Evolutionary conservation across 2,113 vertebrate genomes (phyloP).

Genomic region (Boleophthalmus pectinirostris): DNA sequence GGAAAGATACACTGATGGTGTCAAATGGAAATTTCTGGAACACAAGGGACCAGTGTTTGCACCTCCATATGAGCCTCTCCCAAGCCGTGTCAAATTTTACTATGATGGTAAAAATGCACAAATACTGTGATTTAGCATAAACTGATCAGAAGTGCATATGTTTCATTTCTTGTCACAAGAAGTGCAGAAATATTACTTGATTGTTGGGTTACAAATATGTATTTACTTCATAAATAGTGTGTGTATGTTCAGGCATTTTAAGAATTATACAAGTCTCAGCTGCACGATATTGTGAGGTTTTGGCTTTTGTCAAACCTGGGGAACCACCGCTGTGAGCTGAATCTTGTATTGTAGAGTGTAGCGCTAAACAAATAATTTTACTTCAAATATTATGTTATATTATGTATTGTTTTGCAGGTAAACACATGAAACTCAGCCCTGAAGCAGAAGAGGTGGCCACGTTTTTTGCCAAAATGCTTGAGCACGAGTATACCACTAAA

Average conservation of each 20-base stretch:
- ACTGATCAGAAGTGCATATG: not conserved
- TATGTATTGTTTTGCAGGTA: conserved; percentile 77
- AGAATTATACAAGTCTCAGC: no score
- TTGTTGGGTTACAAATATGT: no score
- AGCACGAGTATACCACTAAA: conserved; percentile 98
- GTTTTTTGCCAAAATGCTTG: conserved; percentile 98
- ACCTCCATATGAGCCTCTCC: conserved; percentile 92
- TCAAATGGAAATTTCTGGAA: conserved; percentile 97
- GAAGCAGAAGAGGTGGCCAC: conserved; percentile 96
- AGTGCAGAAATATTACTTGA: no score
- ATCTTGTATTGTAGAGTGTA: no score
- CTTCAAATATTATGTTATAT: no score
- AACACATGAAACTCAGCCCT: conserved; percentile 90
- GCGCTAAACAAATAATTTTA: no score
- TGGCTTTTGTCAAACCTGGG: no score
- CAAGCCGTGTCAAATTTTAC: conserved; percentile 90
- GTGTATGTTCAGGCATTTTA: no score
- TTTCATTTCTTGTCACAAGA: no score
- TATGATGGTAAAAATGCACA: conserved; percentile 86
- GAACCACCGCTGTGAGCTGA: no score
- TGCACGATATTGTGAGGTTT: no score
- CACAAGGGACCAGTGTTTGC: conserved; percentile 98
- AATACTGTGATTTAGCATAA: not conserved
- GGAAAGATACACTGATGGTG: conserved; percentile 93
- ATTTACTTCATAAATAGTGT: no score